These are phyloP conservation scores for Atta cephalotes DNA, from an alignment of 1,140 invertebrate species.

Conservation along the genomic window DNA sequence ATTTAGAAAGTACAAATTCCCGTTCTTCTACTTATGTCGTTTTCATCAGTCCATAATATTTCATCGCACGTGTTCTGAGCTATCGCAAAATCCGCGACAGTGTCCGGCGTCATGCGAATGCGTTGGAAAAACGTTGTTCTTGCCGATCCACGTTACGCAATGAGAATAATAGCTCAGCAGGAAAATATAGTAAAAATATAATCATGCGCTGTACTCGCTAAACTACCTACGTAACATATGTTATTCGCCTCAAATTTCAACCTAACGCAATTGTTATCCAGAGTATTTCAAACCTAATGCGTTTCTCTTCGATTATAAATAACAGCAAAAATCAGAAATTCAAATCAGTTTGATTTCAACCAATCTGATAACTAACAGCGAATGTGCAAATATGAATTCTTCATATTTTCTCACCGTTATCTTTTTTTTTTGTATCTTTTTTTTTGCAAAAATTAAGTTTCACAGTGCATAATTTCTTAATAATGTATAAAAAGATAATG, in stretches of 20 bases:
- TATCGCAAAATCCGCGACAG: neutral
- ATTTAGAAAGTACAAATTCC: neutral
- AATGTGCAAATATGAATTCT: neutral
- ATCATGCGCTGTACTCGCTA: neutral
- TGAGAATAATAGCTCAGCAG: neutral
- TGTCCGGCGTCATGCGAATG: conserved; percentile 1
- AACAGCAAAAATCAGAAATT: neutral
- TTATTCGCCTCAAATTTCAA: neutral
- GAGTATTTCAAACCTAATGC: neutral
- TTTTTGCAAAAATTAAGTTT: too few relatives aligned
- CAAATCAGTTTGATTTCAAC: neutral
- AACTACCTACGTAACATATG: neutral
- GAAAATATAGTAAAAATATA: conserved; percentile 6
- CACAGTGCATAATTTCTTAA: too few relatives aligned
- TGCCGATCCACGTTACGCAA: conserved; percentile 25
- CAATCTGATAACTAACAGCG: neutral
- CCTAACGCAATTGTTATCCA: neutral
- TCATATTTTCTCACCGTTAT: neutral
- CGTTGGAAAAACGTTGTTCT: neutral
- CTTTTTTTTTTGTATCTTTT: too few relatives aligned
- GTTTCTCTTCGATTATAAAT: neutral
- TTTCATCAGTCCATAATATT: conserved; percentile 1
- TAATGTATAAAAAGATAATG: neutral
- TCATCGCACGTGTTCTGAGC: neutral
- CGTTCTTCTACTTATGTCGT: neutral